Conservation (phyloP, 2,888 invertebrate genomes). For the Acrobasis repandana region DNA sequence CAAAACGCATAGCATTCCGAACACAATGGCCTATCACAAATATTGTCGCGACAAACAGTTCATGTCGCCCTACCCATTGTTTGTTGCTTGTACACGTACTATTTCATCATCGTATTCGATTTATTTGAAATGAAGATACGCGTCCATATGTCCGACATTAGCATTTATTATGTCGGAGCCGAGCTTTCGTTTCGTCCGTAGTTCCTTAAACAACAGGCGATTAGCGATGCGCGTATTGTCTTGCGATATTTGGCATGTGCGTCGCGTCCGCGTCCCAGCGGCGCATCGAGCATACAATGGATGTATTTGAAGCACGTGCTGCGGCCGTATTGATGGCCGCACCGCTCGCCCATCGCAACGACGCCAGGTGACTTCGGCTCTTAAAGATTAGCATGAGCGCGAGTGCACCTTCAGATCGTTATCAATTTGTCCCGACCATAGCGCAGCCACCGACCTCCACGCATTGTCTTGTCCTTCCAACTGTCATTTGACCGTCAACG, state of each 20-base stretch:
- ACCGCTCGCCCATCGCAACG: slow-evolving; percentile 34
- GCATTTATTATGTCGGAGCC: slow-evolving; percentile 54
- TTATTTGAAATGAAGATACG: slow-evolving; percentile 64
- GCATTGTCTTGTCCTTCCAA: slow-evolving; percentile 71
- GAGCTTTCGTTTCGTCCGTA: slow-evolving; percentile 62
- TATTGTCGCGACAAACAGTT: slow-evolving; percentile 41
- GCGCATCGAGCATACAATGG: slow-evolving; percentile 76
- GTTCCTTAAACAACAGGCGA: slow-evolving; percentile 63
- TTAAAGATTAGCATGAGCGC: slow-evolving; percentile 68
- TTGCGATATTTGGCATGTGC: slow-evolving; percentile 72
- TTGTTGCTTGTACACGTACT: slow-evolving; percentile 55
- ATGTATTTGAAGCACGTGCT: slow-evolving; percentile 74
- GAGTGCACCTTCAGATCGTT: slow-evolving; percentile 61
- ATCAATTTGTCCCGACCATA: slow-evolving; percentile 70
- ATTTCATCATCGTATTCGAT: slow-evolving; percentile 64
- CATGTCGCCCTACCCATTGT: slow-evolving; percentile 64
- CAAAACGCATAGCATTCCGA: slow-evolving; percentile 43
- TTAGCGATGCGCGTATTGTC: slow-evolving; percentile 76
- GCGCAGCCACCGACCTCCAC: slow-evolving; percentile 51
- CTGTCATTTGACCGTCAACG: slow-evolving; percentile 54
- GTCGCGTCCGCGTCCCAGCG: slow-evolving; percentile 55
- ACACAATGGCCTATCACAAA: slow-evolving; percentile 42
- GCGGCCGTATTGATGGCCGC: slow-evolving; percentile 66
- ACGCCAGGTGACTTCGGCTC: slow-evolving; percentile 66
- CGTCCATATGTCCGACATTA: slow-evolving; percentile 61